Evolutionary conservation across 2,113 vertebrate genomes (phyloP).

Genomic region (Crotophaga sulcirostris): DNA sequence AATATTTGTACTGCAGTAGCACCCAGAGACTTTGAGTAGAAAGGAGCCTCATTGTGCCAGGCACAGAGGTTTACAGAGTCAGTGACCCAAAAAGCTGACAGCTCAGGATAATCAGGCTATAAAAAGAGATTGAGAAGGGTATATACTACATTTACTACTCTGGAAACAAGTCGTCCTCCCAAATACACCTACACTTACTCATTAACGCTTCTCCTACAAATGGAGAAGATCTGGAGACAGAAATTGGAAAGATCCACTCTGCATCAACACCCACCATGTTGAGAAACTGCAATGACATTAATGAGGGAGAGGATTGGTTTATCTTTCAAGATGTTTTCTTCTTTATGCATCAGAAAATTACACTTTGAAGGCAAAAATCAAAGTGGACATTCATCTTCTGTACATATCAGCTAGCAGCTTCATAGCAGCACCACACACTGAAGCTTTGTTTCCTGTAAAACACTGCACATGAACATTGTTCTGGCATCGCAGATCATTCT

Average conservation of each 20-base stretch:
- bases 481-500: neutral
- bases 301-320: neutral
- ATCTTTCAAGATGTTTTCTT: neutral
- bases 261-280: neutral
- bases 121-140: neutral
- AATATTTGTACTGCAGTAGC: slow-evolving; percentile 65
- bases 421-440: neutral
- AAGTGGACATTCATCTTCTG: neutral
- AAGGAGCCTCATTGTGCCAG: slow-evolving; percentile 1
- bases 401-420: neutral
- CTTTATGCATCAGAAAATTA: neutral
- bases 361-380: neutral
- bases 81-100: slow-evolving; percentile 1
- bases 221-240: neutral
- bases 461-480: neutral
- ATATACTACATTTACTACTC: neutral
- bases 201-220: neutral
- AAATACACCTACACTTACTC: neutral
- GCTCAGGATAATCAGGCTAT: neutral
- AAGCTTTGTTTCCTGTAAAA: neutral
- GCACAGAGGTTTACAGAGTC: neutral
- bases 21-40: slow-evolving; percentile 45
- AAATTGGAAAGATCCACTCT: neutral
- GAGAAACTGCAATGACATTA: neutral
- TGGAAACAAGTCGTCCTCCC: neutral